These are phyloP conservation scores for Biston betularia DNA, from an alignment of 2,888 invertebrate genomes.

Conservation along the genomic window DNA sequence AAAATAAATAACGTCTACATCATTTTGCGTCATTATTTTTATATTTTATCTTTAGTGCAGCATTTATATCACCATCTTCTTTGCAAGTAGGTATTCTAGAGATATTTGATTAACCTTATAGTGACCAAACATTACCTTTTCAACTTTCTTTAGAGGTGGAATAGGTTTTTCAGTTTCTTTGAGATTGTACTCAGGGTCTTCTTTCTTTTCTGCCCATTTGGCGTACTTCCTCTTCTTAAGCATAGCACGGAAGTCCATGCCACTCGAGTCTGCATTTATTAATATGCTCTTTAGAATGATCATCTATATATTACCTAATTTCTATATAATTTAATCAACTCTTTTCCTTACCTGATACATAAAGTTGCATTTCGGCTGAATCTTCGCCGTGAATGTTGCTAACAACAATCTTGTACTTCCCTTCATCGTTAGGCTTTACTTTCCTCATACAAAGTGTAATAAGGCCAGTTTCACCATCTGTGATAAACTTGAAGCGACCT, in stretches of 20 bases:
- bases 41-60: constrained; percentile 47
- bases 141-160: constrained; percentile 96
- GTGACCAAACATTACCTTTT: constrained; percentile 90
- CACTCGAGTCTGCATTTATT: constrained; percentile 92
- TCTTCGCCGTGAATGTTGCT: constrained; percentile 98
- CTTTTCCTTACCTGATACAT: constrained; percentile 93
- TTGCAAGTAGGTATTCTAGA: constrained; percentile 11
- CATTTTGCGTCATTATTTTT: constrained; percentile 47
- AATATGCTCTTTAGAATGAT: neutral
- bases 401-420: constrained; percentile 96
- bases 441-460: constrained; percentile 98
- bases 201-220: constrained; percentile 96
- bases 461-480: constrained; percentile 96
- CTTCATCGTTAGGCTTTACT: constrained; percentile 98
- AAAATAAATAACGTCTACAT: constrained; percentile 44
- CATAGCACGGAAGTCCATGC: constrained; percentile 99
- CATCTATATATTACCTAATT: neutral
- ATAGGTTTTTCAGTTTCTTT: constrained; percentile 96
- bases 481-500: constrained; percentile 97
- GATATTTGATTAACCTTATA: constrained; percentile 15
- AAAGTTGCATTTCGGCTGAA: constrained; percentile 97
- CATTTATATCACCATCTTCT: constrained; percentile 73
- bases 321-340: neutral
- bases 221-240: constrained; percentile 98
- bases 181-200: constrained; percentile 96